Evolutionary conservation across 2,888 invertebrate genomes (phyloP).

Genomic region (Coelinius sp.): DNA sequence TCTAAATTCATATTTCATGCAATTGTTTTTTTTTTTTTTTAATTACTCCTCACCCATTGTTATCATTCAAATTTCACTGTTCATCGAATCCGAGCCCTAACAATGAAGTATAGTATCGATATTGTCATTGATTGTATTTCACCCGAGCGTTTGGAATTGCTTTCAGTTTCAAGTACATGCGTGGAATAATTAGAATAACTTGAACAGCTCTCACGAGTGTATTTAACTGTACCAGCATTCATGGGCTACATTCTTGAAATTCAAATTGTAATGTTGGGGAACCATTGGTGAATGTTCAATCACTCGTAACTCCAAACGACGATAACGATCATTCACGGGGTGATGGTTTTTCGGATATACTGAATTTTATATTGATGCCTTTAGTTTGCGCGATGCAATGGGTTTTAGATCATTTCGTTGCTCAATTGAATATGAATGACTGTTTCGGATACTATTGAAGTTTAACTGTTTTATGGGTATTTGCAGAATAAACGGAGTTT

Average conservation of each 20-base stretch:
- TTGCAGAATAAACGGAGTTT: too few species aligned
- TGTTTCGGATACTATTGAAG: too few species aligned
- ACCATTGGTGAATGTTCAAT: background rate
- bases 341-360: background rate
- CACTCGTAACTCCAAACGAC: background rate
- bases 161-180: conserved; percentile 6
- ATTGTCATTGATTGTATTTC: conserved; percentile 10
- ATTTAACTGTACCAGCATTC: conserved; percentile 15
- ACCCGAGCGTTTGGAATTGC: background rate
- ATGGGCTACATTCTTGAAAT: background rate
- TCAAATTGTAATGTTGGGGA: background rate
- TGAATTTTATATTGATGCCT: too few species aligned
- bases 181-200: conserved; percentile 15
- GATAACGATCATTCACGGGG: background rate
- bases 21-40: too few species aligned
- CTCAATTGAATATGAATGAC: too few species aligned
- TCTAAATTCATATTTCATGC: too few species aligned
- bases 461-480: too few species aligned
- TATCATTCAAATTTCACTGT: background rate
- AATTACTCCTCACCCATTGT: background rate
- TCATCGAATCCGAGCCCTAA: conserved; percentile 1
- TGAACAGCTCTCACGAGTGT: background rate
- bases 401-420: too few species aligned
- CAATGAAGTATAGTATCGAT: conserved; percentile 12
- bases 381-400: too few species aligned